A percentile compares a stretch with the other conserved stretches of the same genome.
These are phyloP conservation scores for Serripes groenlandicus DNA, from an alignment of 2,888 invertebrate genomes.

Conservation along the genomic window DNA sequence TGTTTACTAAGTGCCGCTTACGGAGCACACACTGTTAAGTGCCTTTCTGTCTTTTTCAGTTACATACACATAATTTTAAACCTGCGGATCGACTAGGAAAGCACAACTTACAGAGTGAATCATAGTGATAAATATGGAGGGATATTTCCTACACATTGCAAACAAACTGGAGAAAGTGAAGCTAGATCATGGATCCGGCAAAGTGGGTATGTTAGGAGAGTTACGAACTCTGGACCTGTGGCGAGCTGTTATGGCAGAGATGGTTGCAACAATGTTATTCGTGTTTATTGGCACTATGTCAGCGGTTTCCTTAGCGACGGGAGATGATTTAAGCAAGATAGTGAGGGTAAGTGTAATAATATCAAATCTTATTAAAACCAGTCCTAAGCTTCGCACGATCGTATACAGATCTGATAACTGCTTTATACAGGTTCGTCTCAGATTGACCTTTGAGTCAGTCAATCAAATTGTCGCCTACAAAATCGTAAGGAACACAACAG, in stretches of 20 bases:
- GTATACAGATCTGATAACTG: no score
- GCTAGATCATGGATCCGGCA: constrained; percentile 39
- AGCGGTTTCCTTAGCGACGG: constrained; percentile 65
- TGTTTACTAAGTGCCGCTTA: no score
- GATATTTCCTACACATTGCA: constrained; percentile 73
- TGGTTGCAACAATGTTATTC: constrained; percentile 85
- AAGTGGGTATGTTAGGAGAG: constrained; percentile 67
- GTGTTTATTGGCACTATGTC: constrained; percentile 86
- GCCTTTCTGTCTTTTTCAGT: background rate
- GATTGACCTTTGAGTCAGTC: no score
- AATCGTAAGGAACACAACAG: no score
- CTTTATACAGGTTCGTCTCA: no score
- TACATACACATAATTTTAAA: no score
- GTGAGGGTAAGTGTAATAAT: constrained; percentile 26
- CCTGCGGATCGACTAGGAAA: background rate
- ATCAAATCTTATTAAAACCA: no score
- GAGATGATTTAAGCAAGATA: background rate
- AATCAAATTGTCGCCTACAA: no score
- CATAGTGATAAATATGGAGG: constrained; percentile 23
- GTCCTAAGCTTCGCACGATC: no score
- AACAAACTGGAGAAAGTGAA: constrained; percentile 72
- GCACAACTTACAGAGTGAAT: background rate
- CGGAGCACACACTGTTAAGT: background rate
- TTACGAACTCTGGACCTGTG: constrained; percentile 82
- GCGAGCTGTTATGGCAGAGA: constrained; percentile 86